Conservation (phyloP, 2,888 invertebrate species). For the Calliopum simillimum region DNA sequence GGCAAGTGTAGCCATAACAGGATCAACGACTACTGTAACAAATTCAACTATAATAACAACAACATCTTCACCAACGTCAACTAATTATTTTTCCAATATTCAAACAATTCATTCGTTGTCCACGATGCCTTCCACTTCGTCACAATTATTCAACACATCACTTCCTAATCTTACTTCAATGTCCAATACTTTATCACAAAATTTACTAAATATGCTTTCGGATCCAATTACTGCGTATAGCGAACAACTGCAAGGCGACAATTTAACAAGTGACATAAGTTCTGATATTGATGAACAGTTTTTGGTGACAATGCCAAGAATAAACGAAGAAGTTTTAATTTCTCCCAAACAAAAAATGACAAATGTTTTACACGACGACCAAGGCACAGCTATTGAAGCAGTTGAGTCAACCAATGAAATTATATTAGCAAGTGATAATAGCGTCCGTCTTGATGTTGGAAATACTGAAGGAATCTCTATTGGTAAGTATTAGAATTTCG, state of each 20-base stretch:
- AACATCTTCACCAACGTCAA: conserved; percentile 10
- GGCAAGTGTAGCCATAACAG: conserved; percentile 15
- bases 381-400: neutral
- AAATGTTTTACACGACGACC: neutral
- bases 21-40: neutral
- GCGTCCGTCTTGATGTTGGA: conserved; percentile 58
- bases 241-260: conserved; percentile 61
- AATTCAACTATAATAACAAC: conserved; percentile 21
- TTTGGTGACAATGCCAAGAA: conserved; percentile 43
- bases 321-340: conserved; percentile 52
- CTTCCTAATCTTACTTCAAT: conserved; percentile 50
- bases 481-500: neutral
- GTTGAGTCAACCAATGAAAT: neutral
- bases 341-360: neutral
- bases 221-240: conserved; percentile 66
- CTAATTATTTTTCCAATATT: conserved; percentile 1
- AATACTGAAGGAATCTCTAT: neutral
- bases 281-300: conserved; percentile 29
- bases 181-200: conserved; percentile 66
- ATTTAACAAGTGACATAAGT: conserved; percentile 38
- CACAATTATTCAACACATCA: conserved; percentile 18
- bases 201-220: conserved; percentile 65
- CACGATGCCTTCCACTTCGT: neutral
- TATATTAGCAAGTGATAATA: conserved; percentile 44
- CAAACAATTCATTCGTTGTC: neutral